phyloP scores from a whole-genome alignment of 2,113 vertebrate species.

The Sorex fumeus region DNA sequence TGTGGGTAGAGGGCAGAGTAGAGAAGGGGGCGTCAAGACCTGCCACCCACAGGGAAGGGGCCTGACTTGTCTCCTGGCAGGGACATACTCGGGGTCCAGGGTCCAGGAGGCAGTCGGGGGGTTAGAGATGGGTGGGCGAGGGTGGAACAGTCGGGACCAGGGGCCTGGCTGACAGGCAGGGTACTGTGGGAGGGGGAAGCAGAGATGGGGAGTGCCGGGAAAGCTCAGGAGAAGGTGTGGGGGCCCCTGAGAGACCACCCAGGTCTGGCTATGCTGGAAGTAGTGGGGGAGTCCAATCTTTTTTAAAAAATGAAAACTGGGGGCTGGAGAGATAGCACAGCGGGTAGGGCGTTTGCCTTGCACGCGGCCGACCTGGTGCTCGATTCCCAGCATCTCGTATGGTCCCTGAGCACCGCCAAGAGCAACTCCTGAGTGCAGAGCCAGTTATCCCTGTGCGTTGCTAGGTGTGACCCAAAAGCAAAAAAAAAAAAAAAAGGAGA shows the following conservation, averaged over 20 bases:
- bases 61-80: not conserved
- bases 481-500: no score
- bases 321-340: no score
- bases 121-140: not conserved
- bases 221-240: not conserved
- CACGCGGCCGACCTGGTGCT: no score
- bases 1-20: not conserved
- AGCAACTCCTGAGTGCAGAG: no score
- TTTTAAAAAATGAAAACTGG: not conserved
- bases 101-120: not conserved
- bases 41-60: not conserved
- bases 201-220: not conserved
- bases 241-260: not conserved
- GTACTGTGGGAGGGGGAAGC: not conserved
- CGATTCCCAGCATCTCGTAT: no score
- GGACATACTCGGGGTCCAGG: not conserved
- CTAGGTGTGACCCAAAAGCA: no score
- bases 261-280: not conserved
- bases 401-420: no score
- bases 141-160: not conserved
- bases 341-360: no score
- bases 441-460: no score
- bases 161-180: no score
- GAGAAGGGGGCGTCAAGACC: not conserved
- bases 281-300: not conserved